These are phyloP conservation scores for Lepidotrigona ventralis DNA, from an alignment of 1,140 invertebrate genomes.

Conservation along the genomic window DNA sequence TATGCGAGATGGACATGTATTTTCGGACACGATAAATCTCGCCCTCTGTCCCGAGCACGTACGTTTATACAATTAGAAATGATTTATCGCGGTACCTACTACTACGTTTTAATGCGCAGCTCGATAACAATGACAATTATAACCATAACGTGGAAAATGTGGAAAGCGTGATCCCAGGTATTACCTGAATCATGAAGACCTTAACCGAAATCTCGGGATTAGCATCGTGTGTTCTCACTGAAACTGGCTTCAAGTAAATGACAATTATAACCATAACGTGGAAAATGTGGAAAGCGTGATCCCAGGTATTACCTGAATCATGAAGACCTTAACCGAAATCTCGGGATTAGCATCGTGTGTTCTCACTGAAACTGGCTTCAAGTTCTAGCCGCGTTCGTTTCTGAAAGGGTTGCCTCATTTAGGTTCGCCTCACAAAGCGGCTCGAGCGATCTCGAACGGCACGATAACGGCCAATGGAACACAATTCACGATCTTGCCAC, in stretches of 20 bases:
- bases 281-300: not conserved
- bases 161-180: not conserved
- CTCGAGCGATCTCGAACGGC: not conserved
- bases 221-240: not conserved
- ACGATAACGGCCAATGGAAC: not conserved
- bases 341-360: not conserved
- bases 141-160: not conserved
- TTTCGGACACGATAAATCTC: conserved; percentile 29
- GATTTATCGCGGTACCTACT: not conserved
- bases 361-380: not conserved
- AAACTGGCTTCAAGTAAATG: not conserved
- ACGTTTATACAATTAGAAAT: conserved; percentile 20
- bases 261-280: not conserved
- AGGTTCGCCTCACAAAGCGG: not conserved
- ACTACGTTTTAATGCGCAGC: not conserved
- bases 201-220: not conserved
- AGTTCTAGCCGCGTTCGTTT: not conserved
- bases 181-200: no score
- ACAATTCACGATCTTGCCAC: not conserved
- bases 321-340: not conserved
- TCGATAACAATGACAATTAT: not conserved
- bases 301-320: no score
- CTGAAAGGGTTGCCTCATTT: not conserved
- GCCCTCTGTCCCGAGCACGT: not conserved
- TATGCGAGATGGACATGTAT: not conserved